These are phyloP conservation scores for Macropis europaea DNA, from an alignment of 2,888 invertebrate species.

Conservation along the genomic window DNA sequence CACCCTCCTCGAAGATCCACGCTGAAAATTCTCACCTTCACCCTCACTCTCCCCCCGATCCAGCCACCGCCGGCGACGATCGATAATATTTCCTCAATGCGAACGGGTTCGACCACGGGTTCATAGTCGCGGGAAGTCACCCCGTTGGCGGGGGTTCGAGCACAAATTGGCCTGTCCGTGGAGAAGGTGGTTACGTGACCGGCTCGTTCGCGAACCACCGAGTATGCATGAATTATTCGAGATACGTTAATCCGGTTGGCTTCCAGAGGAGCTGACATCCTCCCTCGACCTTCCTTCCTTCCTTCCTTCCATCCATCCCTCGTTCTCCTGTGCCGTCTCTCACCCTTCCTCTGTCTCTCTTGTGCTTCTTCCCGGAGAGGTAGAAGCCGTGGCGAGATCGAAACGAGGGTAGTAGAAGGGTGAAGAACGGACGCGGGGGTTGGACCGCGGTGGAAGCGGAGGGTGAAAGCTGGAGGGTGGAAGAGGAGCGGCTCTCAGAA, in stretches of 20 bases:
- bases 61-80: conserved; percentile 2
- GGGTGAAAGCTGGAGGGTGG: conserved; percentile 46
- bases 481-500: conserved; percentile 53
- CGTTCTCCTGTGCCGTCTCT: neutral
- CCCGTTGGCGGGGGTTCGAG: neutral
- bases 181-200: neutral
- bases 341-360: neutral
- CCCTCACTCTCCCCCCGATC: conserved; percentile 1
- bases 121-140: neutral
- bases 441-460: conserved; percentile 42
- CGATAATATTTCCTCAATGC: conserved; percentile 51
- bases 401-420: conserved; percentile 48
- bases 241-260: conserved; percentile 72
- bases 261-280: conserved; percentile 58
- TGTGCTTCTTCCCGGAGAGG: neutral
- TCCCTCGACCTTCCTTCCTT: conserved; percentile 16
- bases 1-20: conserved; percentile 22
- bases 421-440: conserved; percentile 44
- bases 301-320: neutral
- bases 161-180: conserved; percentile 40
- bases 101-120: neutral
- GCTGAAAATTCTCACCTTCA: conserved; percentile 37
- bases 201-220: neutral
- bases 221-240: conserved; percentile 69
- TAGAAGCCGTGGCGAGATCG: conserved; percentile 31